These are phyloP conservation scores for Lepidocyrtoides sp. DNA, from an alignment of 2,888 invertebrate species.

Conservation along the genomic window DNA sequence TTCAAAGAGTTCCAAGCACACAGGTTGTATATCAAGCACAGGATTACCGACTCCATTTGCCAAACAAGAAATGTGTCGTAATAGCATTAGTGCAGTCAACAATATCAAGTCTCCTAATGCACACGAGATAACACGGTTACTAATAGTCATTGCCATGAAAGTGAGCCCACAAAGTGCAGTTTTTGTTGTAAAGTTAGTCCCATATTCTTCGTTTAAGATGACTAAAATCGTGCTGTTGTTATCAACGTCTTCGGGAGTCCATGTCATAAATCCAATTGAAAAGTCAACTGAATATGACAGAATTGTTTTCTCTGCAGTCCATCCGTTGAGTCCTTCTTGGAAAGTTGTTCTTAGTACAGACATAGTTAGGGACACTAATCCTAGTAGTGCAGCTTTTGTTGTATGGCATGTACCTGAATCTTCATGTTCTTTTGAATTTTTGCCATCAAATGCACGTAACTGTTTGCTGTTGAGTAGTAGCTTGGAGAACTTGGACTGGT, in stretches of 20 bases:
- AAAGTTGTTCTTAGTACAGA: too few relatives aligned
- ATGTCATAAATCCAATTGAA: not conserved
- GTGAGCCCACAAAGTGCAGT: too few relatives aligned
- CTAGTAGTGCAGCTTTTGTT: too few relatives aligned
- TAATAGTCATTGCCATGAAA: not conserved
- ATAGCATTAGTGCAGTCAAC: not conserved
- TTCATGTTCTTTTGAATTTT: not conserved
- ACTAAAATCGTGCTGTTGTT: not conserved
- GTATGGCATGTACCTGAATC: too few relatives aligned
- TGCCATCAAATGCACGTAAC: too few relatives aligned
- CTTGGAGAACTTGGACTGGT: too few relatives aligned
- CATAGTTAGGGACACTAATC: too few relatives aligned
- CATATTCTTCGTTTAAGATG: not conserved
- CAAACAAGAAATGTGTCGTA: not conserved
- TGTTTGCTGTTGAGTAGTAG: not conserved
- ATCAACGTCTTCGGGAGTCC: not conserved
- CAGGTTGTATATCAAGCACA: not conserved
- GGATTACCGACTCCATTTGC: not conserved
- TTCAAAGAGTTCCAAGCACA: not conserved
- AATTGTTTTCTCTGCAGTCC: not conserved
- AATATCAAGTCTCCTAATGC: not conserved
- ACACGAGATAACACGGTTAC: not conserved
- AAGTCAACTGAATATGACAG: not conserved
- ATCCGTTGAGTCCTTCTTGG: not conserved
- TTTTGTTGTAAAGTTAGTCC: too few relatives aligned